Conservation (phyloP, 2,797 vertebrate species). For the Hozukius guyotensis region DNA sequence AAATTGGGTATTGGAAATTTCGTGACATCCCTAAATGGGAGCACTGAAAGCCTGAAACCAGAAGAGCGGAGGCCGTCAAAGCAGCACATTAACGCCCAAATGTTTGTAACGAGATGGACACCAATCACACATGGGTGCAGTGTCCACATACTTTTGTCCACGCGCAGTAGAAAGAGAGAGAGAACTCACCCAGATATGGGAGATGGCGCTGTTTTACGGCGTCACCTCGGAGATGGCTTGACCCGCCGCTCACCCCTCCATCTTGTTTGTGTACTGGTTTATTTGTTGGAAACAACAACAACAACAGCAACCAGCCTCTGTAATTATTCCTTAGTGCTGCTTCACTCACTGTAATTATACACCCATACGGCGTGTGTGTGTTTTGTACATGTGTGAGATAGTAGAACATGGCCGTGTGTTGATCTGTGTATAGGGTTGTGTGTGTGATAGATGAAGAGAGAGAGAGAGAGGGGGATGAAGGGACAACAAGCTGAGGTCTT, state of each 20-base stretch:
- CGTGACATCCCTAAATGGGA: neutral
- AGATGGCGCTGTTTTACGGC: slow-evolving; percentile 7
- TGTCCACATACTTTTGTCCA: neutral
- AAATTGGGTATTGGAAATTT: too few species aligned
- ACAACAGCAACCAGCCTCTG: slow-evolving; percentile 70
- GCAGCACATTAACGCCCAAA: neutral
- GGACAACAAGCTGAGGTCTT: slow-evolving; percentile 75
- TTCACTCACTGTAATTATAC: slow-evolving; percentile 82
- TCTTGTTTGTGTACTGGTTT: slow-evolving; percentile 81
- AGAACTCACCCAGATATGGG: neutral
- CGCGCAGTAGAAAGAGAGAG: neutral
- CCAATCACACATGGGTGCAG: neutral
- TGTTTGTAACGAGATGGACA: neutral
- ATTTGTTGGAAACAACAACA: slow-evolving; percentile 82
- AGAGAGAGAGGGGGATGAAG: slow-evolving; percentile 50
- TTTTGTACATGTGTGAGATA: neutral
- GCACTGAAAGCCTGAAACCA: neutral
- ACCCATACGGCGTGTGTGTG: slow-evolving; percentile 57
- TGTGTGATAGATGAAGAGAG: slow-evolving; percentile 12
- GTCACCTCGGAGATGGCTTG: slow-evolving; percentile 49
- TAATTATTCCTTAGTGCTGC: slow-evolving; percentile 84
- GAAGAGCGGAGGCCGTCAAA: neutral
- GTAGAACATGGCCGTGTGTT: slow-evolving; percentile 2
- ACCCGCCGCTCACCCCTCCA: slow-evolving; percentile 67
- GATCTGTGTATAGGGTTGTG: slow-evolving; percentile 9